Percentiles rank a stretch among this genome's conserved stretches.
phyloP scores from a whole-genome alignment of 2,113 vertebrate genomes.

The Struthidea cinerea region DNA sequence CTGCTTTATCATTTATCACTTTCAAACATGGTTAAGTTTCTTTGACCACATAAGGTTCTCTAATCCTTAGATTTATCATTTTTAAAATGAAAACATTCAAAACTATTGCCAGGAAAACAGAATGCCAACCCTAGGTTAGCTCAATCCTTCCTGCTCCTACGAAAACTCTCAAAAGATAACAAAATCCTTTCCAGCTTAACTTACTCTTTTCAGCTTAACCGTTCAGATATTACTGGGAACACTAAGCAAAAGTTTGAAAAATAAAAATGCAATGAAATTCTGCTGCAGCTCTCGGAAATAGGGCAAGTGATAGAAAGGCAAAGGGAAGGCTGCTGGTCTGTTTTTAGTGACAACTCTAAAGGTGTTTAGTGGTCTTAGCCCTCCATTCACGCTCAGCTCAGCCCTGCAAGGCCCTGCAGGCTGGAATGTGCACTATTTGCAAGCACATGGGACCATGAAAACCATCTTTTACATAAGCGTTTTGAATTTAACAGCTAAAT shows the following conservation, averaged over 20 bases:
- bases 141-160: background rate
- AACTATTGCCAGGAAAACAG: background rate
- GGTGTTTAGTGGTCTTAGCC: background rate
- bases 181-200: background rate
- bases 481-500: background rate
- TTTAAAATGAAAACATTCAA: background rate
- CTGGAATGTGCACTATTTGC: background rate
- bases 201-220: background rate
- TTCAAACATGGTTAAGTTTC: background rate
- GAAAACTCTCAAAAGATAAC: background rate
- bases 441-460: background rate
- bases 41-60: background rate
- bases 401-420: background rate
- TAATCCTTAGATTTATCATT: background rate
- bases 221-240: background rate
- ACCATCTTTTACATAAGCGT: background rate
- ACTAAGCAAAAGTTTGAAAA: background rate
- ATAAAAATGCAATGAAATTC: background rate
- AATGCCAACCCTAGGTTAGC: background rate
- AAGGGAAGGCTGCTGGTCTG: background rate
- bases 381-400: background rate
- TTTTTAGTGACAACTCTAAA: background rate
- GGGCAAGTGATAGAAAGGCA: background rate
- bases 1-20: conserved; percentile 6
- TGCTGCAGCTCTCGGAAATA: background rate